These are phyloP conservation scores for Cryptophagus acutangulus DNA, from an alignment of 2,888 invertebrate genomes.

Conservation along the genomic window DNA sequence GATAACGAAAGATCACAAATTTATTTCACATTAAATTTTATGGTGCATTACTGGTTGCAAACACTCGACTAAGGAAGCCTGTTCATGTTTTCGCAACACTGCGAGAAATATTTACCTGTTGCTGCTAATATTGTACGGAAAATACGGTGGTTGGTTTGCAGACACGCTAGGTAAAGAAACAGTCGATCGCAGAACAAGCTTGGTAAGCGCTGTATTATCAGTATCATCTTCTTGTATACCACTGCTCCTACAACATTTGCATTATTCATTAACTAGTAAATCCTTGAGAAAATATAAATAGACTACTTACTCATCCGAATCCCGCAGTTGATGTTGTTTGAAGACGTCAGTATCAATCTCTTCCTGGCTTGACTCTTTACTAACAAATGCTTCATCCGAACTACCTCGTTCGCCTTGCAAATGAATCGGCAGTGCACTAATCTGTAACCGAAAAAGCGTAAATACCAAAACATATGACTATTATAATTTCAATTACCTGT, in stretches of 20 bases:
- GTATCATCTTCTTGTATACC: slow-evolving; percentile 55
- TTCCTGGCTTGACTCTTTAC: slow-evolving; percentile 55
- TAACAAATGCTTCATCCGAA: slow-evolving; percentile 51
- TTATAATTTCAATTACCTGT: neutral
- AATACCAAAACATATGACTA: too few species aligned
- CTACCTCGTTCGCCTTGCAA: slow-evolving; percentile 39
- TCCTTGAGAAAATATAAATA: slow-evolving; percentile 7
- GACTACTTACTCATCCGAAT: slow-evolving; percentile 46
- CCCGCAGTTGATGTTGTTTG: slow-evolving; percentile 28
- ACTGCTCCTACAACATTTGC: slow-evolving; percentile 47
- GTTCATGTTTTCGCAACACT: too few species aligned
- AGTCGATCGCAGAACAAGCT: slow-evolving; percentile 43
- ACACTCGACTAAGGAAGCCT: too few species aligned
- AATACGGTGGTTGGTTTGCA: slow-evolving; percentile 28
- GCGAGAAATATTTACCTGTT: slow-evolving; percentile 26
- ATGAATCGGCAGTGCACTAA: slow-evolving; percentile 46
- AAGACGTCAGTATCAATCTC: slow-evolving; percentile 38
- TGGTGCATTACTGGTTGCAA: too few species aligned
- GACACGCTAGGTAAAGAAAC: slow-evolving; percentile 48
- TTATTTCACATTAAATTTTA: too few species aligned
- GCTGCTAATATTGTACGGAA: slow-evolving; percentile 23
- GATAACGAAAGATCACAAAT: too few species aligned
- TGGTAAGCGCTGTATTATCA: slow-evolving; percentile 43
- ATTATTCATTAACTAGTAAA: slow-evolving; percentile 8
- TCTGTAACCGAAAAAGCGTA: slow-evolving; percentile 28